A percentile compares a stretch with the other conserved stretches of the same genome.
These are phyloP conservation scores for Tamias sibiricus DNA, from an alignment of 2,113 vertebrate species.

Conservation along the genomic window DNA sequence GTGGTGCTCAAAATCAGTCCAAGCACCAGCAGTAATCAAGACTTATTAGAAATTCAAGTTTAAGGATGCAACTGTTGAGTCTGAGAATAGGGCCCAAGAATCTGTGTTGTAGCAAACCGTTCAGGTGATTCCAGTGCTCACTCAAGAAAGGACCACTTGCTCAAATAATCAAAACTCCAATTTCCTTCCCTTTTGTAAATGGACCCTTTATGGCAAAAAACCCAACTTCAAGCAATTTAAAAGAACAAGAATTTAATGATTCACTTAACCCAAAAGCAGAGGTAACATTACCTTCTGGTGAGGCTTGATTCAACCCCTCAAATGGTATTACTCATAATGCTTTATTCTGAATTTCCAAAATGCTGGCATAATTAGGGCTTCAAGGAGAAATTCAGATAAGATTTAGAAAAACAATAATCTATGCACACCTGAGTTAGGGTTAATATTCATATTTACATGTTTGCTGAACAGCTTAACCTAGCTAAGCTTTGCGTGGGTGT, in stretches of 20 bases:
- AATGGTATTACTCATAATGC: neutral
- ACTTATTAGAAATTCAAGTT: neutral
- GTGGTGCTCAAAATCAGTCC: neutral
- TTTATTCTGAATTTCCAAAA: neutral
- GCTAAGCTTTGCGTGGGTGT: neutral
- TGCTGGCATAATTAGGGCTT: neutral
- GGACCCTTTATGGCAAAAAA: neutral
- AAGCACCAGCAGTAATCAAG: neutral
- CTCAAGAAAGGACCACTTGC: neutral
- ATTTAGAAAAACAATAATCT: neutral
- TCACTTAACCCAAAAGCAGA: neutral
- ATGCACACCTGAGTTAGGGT: neutral
- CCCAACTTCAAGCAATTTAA: neutral
- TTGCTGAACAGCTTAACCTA: neutral
- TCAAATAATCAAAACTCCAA: neutral
- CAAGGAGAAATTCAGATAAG: neutral
- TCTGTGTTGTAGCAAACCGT: neutral
- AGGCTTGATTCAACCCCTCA: neutral
- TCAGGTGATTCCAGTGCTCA: neutral
- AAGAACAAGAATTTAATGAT: neutral
- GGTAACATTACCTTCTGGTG: neutral
- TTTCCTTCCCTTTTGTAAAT: neutral
- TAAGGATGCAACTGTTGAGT: neutral
- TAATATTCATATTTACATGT: neutral
- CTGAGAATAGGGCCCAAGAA: neutral